Evolutionary conservation across 2,888 invertebrate species (phyloP), one percentile per base, ranked within the genome.

Genomic region (Flexamia atlantica): DNA sequence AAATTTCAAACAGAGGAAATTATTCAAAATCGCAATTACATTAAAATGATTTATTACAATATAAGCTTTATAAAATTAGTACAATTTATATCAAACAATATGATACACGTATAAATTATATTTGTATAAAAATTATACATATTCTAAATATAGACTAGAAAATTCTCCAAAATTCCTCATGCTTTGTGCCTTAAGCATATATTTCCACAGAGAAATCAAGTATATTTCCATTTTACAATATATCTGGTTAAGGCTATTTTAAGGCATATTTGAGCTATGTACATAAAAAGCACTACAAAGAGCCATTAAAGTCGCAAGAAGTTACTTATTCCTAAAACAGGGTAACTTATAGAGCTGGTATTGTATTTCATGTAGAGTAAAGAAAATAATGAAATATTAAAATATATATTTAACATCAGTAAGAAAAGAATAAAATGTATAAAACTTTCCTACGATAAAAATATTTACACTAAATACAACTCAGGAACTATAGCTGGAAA

Each of bases 31-130:
- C 36, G 9, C 36, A 36, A 46, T 53, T 53, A 4, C 53, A n/a
- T 53, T 53, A 53, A 53, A 53, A 53, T 10, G 7, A 2, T 53
- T 53, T 64, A 30, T 64, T 64, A 64, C 28, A 64, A 17, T 64
- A 64, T 28, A 64, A 64, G 64, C 64, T 64, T 64, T 30, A 64
- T 64, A 64, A 64, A 64, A 64, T 64, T 64, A 64, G 64, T 64
- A 64, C 64, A 64, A 14, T 64, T 64, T 64, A 64, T 64, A 64
- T 53, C 28, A 28, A 28, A 64, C 64, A 64, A 64, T 64, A 64
- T 64, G 14, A 64, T 64, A 64, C 64, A 64, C 12, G 30, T 64
- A 64, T 64, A 28, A 64, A 64, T 64, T 23, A 57, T 57, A 28
- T 64, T 64, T 30, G 28, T 64, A 64, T 30, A 64, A 64, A 57